phyloP scores from a whole-genome alignment of 2,888 invertebrate species.

The Clistopyga incitator region DNA sequence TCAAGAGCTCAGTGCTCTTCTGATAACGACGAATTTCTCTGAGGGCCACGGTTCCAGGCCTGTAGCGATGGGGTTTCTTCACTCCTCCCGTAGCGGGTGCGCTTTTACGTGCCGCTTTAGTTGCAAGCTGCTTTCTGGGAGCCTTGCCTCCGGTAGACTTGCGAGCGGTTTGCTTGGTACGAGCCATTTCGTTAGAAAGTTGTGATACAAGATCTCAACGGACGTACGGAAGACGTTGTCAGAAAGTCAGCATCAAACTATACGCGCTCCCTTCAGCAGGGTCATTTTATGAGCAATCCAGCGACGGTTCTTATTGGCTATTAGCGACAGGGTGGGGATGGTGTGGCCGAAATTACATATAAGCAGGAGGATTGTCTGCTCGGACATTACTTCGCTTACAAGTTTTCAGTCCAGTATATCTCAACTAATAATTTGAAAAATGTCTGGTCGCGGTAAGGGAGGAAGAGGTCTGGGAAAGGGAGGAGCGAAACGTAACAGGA shows the following conservation, averaged over 20 bases:
- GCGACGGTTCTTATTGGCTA: neutral
- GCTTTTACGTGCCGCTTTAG: no score
- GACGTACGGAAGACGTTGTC: neutral
- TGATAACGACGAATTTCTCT: no score
- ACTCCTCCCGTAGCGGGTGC: no score
- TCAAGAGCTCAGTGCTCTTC: no score
- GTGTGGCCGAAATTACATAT: neutral
- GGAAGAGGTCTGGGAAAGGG: neutral
- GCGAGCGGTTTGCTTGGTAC: no score
- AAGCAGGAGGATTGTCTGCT: neutral
- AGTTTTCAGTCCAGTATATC: neutral
- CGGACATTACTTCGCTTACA: neutral
- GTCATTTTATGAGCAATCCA: neutral
- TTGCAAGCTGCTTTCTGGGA: no score
- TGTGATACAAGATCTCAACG: neutral
- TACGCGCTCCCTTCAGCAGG: neutral
- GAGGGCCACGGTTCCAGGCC: no score
- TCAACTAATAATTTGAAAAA: neutral
- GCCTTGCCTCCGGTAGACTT: no score
- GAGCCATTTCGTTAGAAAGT: neutral
- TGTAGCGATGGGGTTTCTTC: no score
- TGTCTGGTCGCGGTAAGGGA: constrained; percentile 8
- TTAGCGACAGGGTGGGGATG: neutral
- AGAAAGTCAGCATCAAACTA: neutral
- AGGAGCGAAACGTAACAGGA: no score